These are phyloP conservation scores for Vulpes ferrilata DNA, from an alignment of 2,113 vertebrate genomes.

Conservation along the genomic window DNA sequence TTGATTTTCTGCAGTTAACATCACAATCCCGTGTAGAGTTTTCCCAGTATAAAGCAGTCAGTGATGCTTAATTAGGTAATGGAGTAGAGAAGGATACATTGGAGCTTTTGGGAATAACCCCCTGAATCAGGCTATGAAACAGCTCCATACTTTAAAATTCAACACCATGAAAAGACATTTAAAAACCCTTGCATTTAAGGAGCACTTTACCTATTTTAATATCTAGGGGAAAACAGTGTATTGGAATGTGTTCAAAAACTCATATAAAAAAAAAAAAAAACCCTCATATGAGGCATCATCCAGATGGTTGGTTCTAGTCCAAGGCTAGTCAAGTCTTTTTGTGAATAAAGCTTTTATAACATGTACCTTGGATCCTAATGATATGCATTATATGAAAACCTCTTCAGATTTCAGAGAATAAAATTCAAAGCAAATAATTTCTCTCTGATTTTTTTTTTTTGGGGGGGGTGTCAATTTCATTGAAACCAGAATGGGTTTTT, in stretches of 20 bases:
- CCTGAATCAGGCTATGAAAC: conserved; percentile 20
- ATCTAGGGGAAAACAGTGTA: conserved; percentile 25
- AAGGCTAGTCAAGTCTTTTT: conserved; percentile 54
- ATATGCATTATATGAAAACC: conserved; percentile 6
- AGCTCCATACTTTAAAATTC: not conserved
- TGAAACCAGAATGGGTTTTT: conserved; percentile 52
- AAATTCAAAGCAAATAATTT: conserved; percentile 52
- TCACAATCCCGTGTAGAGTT: conserved; percentile 41
- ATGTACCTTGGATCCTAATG: conserved; percentile 51
- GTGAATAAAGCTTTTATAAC: conserved; percentile 62
- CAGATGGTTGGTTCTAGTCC: conserved; percentile 68
- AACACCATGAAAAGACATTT: conserved; percentile 11
- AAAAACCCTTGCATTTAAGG: not conserved
- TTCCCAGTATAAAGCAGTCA: conserved; percentile 5
- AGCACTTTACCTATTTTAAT: conserved; percentile 68
- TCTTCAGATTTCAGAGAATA: conserved; percentile 66
- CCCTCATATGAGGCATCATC: conserved; percentile 46
- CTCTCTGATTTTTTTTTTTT: not conserved
- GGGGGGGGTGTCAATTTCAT: not conserved
- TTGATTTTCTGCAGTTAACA: conserved; percentile 70
- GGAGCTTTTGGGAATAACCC: not conserved
- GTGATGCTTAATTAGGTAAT: conserved; percentile 24
- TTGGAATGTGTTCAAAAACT: conserved; percentile 71
- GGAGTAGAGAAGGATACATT: conserved; percentile 11
- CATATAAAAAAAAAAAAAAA: not conserved